Conservation (phyloP, 2,113 vertebrate species). For the Chaetodon trifascialis region DNA sequence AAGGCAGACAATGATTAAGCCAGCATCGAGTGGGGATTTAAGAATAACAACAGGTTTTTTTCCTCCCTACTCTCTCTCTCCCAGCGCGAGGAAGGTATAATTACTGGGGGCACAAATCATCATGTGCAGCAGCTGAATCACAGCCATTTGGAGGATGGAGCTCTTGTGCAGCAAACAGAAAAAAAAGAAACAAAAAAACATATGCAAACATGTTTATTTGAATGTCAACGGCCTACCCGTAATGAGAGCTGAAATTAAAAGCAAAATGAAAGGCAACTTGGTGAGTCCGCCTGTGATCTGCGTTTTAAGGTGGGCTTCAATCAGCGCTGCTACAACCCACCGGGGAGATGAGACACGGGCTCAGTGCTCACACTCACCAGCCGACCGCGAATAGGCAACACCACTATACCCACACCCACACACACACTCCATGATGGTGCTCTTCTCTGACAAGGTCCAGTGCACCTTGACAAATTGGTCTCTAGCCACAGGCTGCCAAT, state of each 20-base stretch:
- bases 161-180: constrained; percentile 42
- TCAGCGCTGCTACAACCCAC: constrained; percentile 15
- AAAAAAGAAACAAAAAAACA: not conserved
- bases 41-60: constrained; percentile 70
- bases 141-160: constrained; percentile 59
- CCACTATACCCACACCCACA: not conserved
- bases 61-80: not conserved
- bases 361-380: constrained; percentile 29
- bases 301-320: constrained; percentile 44
- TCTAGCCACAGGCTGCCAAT: constrained; percentile 75
- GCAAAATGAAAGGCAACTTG: constrained; percentile 31
- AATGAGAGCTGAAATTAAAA: constrained; percentile 50
- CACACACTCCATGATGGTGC: constrained; percentile 60
- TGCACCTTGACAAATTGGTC: constrained; percentile 77
- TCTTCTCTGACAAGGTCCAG: constrained; percentile 69
- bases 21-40: constrained; percentile 74
- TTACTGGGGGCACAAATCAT: constrained; percentile 76
- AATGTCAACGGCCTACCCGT: constrained; percentile 47
- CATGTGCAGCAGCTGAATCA: constrained; percentile 68
- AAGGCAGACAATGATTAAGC: constrained; percentile 79
- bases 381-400: constrained; percentile 45
- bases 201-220: constrained; percentile 63
- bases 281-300: constrained; percentile 30
- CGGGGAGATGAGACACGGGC: constrained; percentile 8
- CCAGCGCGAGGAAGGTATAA: constrained; percentile 71